Conservation (phyloP, 2,113 vertebrate genomes). For the Microcebus ravelobensis region DNA sequence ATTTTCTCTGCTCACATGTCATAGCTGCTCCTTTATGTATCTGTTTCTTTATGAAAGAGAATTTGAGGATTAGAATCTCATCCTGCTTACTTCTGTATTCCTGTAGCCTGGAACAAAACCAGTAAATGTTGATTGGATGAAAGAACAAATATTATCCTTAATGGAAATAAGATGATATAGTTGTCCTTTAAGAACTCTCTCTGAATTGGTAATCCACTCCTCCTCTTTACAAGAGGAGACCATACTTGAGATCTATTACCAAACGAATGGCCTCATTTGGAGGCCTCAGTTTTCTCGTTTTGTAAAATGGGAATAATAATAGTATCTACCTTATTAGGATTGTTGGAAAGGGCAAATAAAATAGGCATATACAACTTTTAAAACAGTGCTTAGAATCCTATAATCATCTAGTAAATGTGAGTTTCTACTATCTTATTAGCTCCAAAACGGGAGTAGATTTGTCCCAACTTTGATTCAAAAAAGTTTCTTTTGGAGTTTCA, state of each 20-base stretch:
- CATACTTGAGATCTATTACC: neutral
- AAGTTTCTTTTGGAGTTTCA: neutral
- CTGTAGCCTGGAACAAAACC: neutral
- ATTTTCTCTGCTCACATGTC: neutral
- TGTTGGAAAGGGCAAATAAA: constrained; percentile 1
- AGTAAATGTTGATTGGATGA: neutral
- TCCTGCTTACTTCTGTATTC: neutral
- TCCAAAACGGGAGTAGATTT: neutral
- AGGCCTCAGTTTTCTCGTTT: constrained; percentile 20
- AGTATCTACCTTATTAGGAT: neutral
- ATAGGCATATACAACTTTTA: neutral
- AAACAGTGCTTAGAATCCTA: neutral
- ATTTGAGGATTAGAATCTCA: neutral
- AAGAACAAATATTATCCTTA: constrained; percentile 31
- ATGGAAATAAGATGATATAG: neutral
- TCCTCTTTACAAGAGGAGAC: neutral
- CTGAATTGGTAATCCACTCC: neutral
- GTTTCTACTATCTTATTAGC: neutral
- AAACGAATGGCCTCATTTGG: neutral
- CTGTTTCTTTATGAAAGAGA: neutral
- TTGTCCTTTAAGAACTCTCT: constrained; percentile 25
- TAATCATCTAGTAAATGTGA: neutral
- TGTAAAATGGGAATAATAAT: constrained; percentile 14
- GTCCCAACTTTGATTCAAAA: neutral
- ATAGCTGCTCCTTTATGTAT: neutral